phyloP scores from a whole-genome alignment of 2,113 vertebrate species.

The Atherinomorus stipes region DNA sequence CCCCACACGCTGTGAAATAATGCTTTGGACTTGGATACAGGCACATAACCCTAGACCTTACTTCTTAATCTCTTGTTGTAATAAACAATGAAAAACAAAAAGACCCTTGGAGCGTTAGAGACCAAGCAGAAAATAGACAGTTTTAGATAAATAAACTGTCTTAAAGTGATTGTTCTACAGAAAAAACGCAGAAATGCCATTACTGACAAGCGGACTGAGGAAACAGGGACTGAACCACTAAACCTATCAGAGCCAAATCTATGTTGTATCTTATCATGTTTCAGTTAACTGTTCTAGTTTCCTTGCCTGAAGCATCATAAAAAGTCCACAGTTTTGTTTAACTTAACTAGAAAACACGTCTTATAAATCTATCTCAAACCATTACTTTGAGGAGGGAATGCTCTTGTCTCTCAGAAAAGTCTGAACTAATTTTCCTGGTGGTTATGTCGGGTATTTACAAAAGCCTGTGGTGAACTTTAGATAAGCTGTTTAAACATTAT shows the following conservation, averaged over 20 bases:
- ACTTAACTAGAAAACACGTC: no score
- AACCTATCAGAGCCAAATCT: not conserved
- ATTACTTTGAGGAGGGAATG: no score
- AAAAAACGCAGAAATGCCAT: not conserved
- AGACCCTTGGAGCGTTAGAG: not conserved
- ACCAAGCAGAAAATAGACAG: not conserved
- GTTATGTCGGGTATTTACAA: no score
- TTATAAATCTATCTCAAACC: no score
- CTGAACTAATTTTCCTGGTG: no score
- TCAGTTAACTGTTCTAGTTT: not conserved
- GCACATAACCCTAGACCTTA: constrained; percentile 20
- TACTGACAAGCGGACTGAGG: not conserved
- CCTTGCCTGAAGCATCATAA: not conserved
- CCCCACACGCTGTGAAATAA: constrained; percentile 5
- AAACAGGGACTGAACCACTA: not conserved
- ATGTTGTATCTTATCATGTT: not conserved
- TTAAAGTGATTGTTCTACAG: not conserved
- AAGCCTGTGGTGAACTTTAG: no score
- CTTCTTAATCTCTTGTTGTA: constrained; percentile 7
- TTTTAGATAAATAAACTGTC: not conserved
- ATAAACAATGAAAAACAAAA: constrained; percentile 11
- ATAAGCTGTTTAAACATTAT: no score
- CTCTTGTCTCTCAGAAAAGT: no score
- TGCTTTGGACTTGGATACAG: constrained; percentile 15
- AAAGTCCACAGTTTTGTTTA: not conserved